Evolutionary conservation across 2,113 vertebrate genomes (phyloP).

Genomic region (Paramormyrops kingsleyae): DNA sequence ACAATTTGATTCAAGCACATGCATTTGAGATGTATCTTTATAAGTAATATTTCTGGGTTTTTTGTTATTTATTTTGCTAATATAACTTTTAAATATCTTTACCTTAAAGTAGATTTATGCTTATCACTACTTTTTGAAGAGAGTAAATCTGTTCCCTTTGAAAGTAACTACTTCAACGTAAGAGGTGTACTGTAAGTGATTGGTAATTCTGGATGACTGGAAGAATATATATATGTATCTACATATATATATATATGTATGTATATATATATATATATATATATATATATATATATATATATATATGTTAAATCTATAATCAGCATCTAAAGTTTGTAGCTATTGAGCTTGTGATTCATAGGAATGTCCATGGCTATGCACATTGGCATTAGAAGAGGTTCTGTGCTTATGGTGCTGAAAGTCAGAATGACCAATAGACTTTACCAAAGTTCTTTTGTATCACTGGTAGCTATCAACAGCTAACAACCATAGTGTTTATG

Average conservation of each 20-base stretch:
- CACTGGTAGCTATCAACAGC: not conserved
- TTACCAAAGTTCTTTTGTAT: not conserved
- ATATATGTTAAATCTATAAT: not conserved
- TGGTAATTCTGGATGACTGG: not conserved
- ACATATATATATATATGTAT: too few species aligned
- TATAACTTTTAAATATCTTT: not conserved
- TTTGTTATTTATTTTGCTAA: not conserved
- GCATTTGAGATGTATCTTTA: not conserved
- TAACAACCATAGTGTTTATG: not conserved
- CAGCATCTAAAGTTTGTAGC: not conserved
- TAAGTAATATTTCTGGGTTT: not conserved
- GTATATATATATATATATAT: too few species aligned
- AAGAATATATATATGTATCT: too few species aligned
- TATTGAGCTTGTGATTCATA: not conserved
- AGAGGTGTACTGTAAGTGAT: not conserved
- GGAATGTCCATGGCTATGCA: not conserved
- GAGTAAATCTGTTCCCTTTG: not conserved
- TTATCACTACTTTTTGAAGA: not conserved
- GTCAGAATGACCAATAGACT: not conserved
- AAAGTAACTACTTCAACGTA: not conserved
- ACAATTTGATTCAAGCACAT: not conserved
- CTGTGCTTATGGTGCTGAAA: not conserved
- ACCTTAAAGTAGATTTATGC: not conserved
- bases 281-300: too few species aligned
- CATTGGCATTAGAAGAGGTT: not conserved